Percentiles rank a stretch among this genome's conserved stretches.
Conservation (phyloP, 2,797 vertebrate genomes). For the Pangasius mekongensis region DNA sequence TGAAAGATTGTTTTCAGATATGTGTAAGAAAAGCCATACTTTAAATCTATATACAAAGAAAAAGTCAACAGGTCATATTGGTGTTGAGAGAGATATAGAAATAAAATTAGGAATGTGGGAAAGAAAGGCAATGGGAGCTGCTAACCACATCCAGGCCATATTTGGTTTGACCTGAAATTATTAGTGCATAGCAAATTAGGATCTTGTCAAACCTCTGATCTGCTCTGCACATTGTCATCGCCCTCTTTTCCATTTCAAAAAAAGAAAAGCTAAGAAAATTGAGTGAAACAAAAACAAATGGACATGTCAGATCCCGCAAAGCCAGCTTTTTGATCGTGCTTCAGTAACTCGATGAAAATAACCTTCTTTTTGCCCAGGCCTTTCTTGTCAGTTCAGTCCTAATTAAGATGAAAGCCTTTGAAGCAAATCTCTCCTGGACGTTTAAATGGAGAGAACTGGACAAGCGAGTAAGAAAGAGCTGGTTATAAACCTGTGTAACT, state of each 20-base stretch:
- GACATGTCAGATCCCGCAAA: conserved; percentile 48
- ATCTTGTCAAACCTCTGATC: conserved; percentile 13
- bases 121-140: not conserved
- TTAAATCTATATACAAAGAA: not conserved
- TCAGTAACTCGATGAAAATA: conserved; percentile 65
- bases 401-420: conserved; percentile 67
- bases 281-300: conserved; percentile 52
- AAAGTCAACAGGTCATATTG: not conserved
- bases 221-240: conserved; percentile 47
- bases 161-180: conserved; percentile 55
- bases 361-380: conserved; percentile 61
- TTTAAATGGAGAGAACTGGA: conserved; percentile 34
- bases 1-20: not conserved
- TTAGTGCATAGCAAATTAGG: conserved; percentile 56
- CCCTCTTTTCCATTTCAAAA: conserved; percentile 50
- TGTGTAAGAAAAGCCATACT: not conserved
- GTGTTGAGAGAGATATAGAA: not conserved
- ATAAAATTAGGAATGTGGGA: not conserved
- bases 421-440: conserved; percentile 60
- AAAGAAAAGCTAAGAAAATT: conserved; percentile 42
- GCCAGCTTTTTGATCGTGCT: conserved; percentile 61
- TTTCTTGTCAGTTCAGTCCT: conserved; percentile 64
- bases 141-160: conserved; percentile 24
- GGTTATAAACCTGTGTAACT: conserved; percentile 26
- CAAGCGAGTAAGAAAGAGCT: conserved; percentile 30